Conservation (phyloP, 1,140 invertebrate species). For the Apis laboriosa region DNA sequence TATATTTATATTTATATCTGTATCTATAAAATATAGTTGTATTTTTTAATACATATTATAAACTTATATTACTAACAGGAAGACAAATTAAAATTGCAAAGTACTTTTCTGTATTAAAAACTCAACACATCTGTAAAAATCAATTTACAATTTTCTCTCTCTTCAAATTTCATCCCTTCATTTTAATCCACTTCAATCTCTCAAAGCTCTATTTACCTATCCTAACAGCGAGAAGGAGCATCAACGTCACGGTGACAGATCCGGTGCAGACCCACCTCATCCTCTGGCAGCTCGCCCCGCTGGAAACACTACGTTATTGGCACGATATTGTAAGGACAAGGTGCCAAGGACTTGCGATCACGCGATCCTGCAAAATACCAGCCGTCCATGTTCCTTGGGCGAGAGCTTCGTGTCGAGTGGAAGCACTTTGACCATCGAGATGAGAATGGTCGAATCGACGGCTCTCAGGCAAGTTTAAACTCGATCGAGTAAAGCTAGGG, state of each 20-base stretch:
- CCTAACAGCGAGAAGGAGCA: slow-evolving; percentile 75
- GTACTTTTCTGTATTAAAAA: too few relatives aligned
- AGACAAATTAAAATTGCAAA: too few relatives aligned
- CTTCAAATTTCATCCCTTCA: too few relatives aligned
- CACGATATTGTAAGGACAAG: slow-evolving; percentile 88
- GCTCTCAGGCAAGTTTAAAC: slow-evolving; percentile 85
- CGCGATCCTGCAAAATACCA: slow-evolving; percentile 83
- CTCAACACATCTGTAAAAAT: too few relatives aligned
- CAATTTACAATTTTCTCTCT: too few relatives aligned
- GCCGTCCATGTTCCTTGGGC: slow-evolving; percentile 88
- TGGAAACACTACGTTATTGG: slow-evolving; percentile 87
- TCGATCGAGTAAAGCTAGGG: not conserved
- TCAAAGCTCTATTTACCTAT: not conserved
- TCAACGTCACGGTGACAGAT: slow-evolving; percentile 70
- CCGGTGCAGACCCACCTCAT: slow-evolving; percentile 75
- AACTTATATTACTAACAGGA: too few relatives aligned
- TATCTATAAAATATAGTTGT: too few relatives aligned
- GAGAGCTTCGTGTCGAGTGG: slow-evolving; percentile 92
- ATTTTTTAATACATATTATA: too few relatives aligned
- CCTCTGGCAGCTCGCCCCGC: slow-evolving; percentile 81
- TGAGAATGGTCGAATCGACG: slow-evolving; percentile 90
- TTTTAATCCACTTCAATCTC: not conserved
- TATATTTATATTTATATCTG: too few relatives aligned
- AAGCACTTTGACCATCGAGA: slow-evolving; percentile 89
- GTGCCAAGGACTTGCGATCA: slow-evolving; percentile 90